Base-by-base conservation (phyloP, 2,888 invertebrate genomes). In the Lysandra coridon region DNA sequence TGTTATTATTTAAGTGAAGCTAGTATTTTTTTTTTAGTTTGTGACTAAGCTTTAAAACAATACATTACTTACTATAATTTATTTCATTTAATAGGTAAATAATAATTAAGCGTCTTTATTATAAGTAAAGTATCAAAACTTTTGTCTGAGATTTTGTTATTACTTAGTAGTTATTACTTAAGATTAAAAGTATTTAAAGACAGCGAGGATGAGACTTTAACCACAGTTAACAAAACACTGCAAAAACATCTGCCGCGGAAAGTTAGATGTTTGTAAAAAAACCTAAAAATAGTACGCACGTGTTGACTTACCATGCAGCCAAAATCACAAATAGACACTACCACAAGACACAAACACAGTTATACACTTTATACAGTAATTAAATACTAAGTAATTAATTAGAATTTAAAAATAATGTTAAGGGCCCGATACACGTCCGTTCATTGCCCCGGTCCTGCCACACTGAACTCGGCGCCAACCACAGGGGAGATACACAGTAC, bases 301-400 rank as follows among this genome's bases (percentile, higher is more conserved):
- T 75, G 33, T 69, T 23, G 33, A 76, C 76, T 76, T 7, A 57
- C 76, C 76, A 76, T 76, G 76, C 76, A 33, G 30, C 57, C 57
- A 75, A 44, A 75, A 75, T 75, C 49, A 33, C 33, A 69, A 37
- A 57, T 76, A 53, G 17, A 57, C 2, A 33, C 53, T 14, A 57
- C 33, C 76, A 33, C 49, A 23, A n/a, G 14, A 6, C 76, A 53
- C 76, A 57, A 30, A 17, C 17, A 49, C 49, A 4, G 49, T 30
- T 30, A 14, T 33, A 76, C 76, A 53, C 23, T 14, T 14, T 30
- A 75, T 57, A 44, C 17, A 76, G 33, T 76, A 30, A 76, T 53
- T 49, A 57, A 76, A 30, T 30, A 57, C 30, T 53, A 23, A 10
- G 64, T 64, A 30, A 64, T 64, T 64, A 12, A 64, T 53, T 49